Percentiles rank a stretch among this genome's conserved stretches.
Evolutionary conservation across 2,797 vertebrate genomes (phyloP).

Genomic region (Loriculus beryllinus): DNA sequence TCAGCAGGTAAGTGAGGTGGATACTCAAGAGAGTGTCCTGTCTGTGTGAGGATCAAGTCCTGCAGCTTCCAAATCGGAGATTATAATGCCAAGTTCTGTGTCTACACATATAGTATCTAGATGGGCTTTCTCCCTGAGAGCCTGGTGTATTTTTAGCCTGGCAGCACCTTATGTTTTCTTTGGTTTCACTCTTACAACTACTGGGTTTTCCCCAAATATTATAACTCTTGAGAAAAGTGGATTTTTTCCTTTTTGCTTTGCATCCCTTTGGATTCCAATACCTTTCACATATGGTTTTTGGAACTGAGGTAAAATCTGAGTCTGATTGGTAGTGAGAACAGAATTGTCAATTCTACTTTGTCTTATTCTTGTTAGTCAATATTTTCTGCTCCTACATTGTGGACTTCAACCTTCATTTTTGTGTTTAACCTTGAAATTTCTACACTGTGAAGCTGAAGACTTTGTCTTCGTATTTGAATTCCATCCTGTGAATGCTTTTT

Average conservation of each 20-base stretch:
- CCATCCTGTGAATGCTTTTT: background rate
- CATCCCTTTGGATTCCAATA: background rate
- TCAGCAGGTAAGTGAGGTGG: background rate
- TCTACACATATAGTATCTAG: background rate
- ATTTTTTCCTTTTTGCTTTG: background rate
- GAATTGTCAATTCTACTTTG: background rate
- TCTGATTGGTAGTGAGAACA: background rate
- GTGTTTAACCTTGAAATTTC: background rate
- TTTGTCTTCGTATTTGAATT: background rate
- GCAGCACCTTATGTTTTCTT: background rate
- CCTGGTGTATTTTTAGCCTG: background rate
- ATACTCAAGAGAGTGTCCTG: background rate
- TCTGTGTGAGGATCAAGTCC: accelerated
- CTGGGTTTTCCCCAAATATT: background rate
- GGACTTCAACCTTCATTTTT: background rate
- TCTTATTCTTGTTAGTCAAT: background rate
- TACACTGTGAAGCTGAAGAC: background rate
- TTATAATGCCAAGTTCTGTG: background rate
- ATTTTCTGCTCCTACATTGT: background rate
- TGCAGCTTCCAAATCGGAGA: background rate
- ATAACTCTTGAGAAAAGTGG: background rate
- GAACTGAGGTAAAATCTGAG: background rate
- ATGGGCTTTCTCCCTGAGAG: background rate
- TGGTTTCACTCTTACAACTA: background rate
- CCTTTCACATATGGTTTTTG: background rate